A percentile compares a stretch with the other conserved stretches of the same genome.
These are phyloP conservation scores for Morus bassanus DNA, from an alignment of 2,797 vertebrate species.

Conservation along the genomic window DNA sequence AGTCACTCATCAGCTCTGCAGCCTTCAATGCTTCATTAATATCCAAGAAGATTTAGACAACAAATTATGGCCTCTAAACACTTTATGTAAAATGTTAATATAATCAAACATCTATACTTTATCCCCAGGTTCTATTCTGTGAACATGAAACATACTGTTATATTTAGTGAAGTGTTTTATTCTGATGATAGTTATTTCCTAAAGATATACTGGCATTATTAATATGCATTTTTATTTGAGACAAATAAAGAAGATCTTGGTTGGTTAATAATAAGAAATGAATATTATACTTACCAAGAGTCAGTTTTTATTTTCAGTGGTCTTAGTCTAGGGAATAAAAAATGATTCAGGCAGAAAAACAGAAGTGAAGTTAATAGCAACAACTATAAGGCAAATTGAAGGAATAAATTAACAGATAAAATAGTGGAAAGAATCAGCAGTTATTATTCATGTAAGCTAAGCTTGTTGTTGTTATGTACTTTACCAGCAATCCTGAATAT, in stretches of 20 bases:
- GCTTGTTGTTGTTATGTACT: neutral
- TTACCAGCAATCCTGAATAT: neutral
- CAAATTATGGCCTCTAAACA: neutral
- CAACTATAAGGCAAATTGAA: neutral
- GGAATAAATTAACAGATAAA: conserved; percentile 6
- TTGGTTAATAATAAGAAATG: neutral
- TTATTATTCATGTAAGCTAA: neutral
- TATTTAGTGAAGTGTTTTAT: neutral
- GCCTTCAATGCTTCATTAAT: conserved; percentile 18
- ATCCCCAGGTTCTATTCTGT: neutral
- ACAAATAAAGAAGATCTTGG: neutral
- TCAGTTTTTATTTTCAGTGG: neutral
- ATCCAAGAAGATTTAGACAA: neutral
- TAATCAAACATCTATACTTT: neutral
- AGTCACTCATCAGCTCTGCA: neutral
- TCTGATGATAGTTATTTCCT: neutral
- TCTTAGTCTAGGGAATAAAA: neutral
- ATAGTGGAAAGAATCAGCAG: neutral
- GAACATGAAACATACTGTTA: neutral
- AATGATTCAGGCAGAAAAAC: neutral
- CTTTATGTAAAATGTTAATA: neutral
- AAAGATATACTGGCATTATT: neutral
- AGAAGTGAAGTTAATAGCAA: neutral
- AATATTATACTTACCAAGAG: neutral
- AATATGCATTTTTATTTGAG: neutral